Base-by-base conservation (phyloP, 1,140 invertebrate genomes). In the Littorina saxatilis region DNA sequence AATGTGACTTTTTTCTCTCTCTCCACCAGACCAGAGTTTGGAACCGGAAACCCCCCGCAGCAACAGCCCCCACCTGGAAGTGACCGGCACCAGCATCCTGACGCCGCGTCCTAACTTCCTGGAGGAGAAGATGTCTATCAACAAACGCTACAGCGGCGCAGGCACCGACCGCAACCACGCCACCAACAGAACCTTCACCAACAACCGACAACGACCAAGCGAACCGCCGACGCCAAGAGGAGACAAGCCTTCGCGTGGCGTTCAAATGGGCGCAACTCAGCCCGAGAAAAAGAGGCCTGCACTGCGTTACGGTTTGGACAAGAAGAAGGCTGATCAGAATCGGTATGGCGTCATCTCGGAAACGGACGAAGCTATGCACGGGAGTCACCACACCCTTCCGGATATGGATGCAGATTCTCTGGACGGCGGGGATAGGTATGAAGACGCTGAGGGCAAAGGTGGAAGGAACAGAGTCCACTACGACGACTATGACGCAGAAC, bases 131-230 rank as follows among this genome's bases (percentile, higher is more conserved):
- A 73, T 73, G 70, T 73, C 70, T 43, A 73, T 32, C 70, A 47
- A 50, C 43, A 73, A 23, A 27, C 70, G 70, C 29, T 73, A 73
- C 70, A 50, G 58, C 58, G 58, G 58, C 27, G 58, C 5, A 4
- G 17, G 43, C 43, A 17, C 1, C 35, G 70, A 47, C 70, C 70
- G 70, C 40, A 2, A 20, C 70, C 47, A 73, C 70, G 70, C 27
- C 70, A 20, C 27, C 70, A 73, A 73, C 70, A 39, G 40, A 9
- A 73, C 70, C 70, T 73, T 73, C 70, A 73, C 70, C 40, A 37
- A n/a, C 63, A 15, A 68, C 27, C 55, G 17, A 58, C 17, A 58
- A 23, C 17, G 15, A 20, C 9, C 20, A 20, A 20, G 20, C 55
- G n/a, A 58, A 23, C 55, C 55, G 55, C 55, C 55, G 4, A 20